Evolutionary conservation across 1,140 invertebrate species (phyloP).

Genomic region (Drosophila malerkotliana): DNA sequence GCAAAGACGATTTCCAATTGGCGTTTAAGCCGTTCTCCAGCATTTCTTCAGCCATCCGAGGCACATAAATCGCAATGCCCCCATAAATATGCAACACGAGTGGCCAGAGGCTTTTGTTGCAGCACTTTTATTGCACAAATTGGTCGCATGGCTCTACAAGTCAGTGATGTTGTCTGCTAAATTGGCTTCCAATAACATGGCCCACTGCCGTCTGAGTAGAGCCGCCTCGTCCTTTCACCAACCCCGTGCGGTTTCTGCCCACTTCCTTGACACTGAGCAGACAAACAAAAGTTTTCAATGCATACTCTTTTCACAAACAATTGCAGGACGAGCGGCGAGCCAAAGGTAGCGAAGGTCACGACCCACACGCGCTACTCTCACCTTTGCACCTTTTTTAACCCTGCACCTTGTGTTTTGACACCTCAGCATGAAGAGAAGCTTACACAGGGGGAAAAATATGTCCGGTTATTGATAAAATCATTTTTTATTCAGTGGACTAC

Average conservation of each 20-base stretch:
- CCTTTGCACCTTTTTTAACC: constrained; percentile 1
- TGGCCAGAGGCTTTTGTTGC: constrained; percentile 24
- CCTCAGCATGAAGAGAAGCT: neutral
- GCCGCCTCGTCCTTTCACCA: neutral
- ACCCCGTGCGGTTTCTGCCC: neutral
- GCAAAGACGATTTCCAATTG: constrained; percentile 42
- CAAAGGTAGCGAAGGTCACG: constrained; percentile 38
- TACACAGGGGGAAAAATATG: neutral
- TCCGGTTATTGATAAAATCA: neutral
- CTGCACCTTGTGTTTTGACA: constrained; percentile 5
- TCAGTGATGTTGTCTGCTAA: constrained; percentile 52
- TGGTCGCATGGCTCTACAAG: constrained; percentile 24
- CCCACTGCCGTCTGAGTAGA: neutral
- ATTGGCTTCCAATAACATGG: constrained; percentile 63
- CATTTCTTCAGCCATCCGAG: constrained; percentile 31
- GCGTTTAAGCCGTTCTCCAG: constrained; percentile 23
- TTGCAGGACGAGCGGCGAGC: constrained; percentile 6
- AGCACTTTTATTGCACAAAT: constrained; percentile 65
- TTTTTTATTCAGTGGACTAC: neutral
- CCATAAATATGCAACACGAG: constrained; percentile 73
- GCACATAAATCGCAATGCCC: constrained; percentile 58
- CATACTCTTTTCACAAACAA: constrained; percentile 37
- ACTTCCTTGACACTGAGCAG: constrained; percentile 8
- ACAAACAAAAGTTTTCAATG: constrained; percentile 43
- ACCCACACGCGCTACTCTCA: neutral